Conservation (phyloP, 2,888 invertebrate genomes). For the Falcaria lacertinaria region DNA sequence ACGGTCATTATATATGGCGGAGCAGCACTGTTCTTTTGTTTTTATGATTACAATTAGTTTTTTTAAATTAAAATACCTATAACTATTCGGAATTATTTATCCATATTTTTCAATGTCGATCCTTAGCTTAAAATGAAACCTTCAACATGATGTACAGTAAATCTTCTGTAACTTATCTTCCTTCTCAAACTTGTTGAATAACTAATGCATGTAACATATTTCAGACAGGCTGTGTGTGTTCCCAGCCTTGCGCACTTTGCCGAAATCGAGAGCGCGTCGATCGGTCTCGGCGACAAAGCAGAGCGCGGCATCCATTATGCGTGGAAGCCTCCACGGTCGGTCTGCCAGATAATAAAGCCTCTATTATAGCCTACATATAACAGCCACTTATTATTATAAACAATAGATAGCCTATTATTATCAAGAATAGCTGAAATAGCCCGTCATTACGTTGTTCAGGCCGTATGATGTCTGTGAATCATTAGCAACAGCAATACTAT, state of each 20-base stretch:
- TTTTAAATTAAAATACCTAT: too few species aligned
- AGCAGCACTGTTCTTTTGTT: too few species aligned
- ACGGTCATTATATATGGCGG: too few species aligned
- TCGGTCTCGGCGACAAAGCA: slow-evolving; percentile 23
- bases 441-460: background rate
- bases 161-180: too few species aligned
- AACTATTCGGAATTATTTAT: too few species aligned
- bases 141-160: too few species aligned
- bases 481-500: background rate
- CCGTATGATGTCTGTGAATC: background rate
- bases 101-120: too few species aligned
- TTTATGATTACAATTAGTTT: too few species aligned
- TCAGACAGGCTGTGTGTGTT: slow-evolving; percentile 19
- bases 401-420: background rate
- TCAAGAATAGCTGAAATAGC: background rate
- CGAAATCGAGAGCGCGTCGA: slow-evolving; percentile 23
- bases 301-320: slow-evolving; percentile 27
- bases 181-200: background rate
- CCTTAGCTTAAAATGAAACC: too few species aligned
- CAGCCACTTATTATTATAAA: background rate
- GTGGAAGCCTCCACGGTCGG: slow-evolving; percentile 14
- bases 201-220: too few species aligned
- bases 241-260: slow-evolving; percentile 6
- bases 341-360: background rate
- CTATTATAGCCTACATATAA: background rate